A percentile compares a stretch with the other conserved stretches of the same genome.
These are phyloP conservation scores for Tiliqua scincoides DNA, from an alignment of 2,113 vertebrate species.

Conservation along the genomic window DNA sequence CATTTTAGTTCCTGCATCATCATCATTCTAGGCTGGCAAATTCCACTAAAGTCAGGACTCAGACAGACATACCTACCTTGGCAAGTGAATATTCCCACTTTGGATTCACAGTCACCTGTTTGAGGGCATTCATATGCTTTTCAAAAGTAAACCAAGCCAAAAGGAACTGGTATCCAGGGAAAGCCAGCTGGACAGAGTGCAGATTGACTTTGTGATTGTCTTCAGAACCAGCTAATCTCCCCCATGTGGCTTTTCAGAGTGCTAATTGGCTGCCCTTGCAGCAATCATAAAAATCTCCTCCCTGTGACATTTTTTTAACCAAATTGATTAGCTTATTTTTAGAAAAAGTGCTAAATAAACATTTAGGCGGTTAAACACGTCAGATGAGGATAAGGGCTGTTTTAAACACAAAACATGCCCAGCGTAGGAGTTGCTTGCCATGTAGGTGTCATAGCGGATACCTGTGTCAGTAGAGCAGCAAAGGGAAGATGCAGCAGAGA, in stretches of 20 bases:
- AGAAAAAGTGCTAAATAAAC: neutral
- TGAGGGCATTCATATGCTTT: neutral
- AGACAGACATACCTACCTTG: neutral
- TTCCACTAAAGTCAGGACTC: neutral
- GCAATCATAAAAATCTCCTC: neutral
- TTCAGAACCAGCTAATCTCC: neutral
- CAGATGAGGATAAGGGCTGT: too few species aligned
- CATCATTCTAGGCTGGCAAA: neutral
- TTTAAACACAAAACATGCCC: neutral
- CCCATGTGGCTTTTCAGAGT: neutral
- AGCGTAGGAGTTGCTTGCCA: too few species aligned
- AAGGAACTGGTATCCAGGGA: neutral
- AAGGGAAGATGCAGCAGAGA: neutral
- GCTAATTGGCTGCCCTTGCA: neutral
- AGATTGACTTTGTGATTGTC: neutral
- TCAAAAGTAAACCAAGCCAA: neutral
- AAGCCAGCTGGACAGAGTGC: neutral
- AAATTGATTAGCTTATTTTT: neutral
- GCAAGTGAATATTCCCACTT: neutral
- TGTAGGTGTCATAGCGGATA: neutral
- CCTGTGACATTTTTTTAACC: too few species aligned
- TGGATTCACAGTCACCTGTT: neutral
- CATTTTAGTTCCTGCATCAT: slow-evolving; percentile 5
- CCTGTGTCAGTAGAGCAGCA: neutral
- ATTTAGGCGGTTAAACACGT: neutral